Evolutionary conservation across 1,140 invertebrate genomes (phyloP), one percentile per base, ranked within the genome.

Genomic region (Cataglyphis hispanica): DNA sequence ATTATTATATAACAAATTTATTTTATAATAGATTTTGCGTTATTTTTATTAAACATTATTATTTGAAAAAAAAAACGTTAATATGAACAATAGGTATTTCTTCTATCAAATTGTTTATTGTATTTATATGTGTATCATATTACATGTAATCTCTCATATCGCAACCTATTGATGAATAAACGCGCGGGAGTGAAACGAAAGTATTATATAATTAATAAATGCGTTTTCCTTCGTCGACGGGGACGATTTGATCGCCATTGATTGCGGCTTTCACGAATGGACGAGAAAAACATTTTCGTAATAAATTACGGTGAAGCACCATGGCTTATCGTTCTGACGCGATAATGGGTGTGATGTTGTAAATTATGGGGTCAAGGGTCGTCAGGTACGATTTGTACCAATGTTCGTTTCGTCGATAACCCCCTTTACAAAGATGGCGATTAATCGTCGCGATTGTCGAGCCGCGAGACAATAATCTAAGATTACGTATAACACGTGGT

Each of bases 351-450:
- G 34, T 83, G 58, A 61, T 31, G 74, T 63, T 56, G 66, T 88
- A 88, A 88, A 74, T 88, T 89, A 89, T 77, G 53, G 25, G 56
- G 74, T 63, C 34, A 72, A 81, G 56, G 74, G 67, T 81, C 74
- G 2, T 22, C 46, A 64, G 31, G 43, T 58, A 86, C 90, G 87
- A 91, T 91, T 91, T 89, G 85, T 87, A 87, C 43, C 61, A 37
- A 67, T 87, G 86, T 85, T 87, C 83, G 84, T 85, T 60, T 91
- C 83, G 75, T 86, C 86, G 87, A 88, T 87, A 88, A 85, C 77
- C 87, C 25, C 61, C 13, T 72, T 74, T 58, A 66, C 50, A 72
- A 19, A 70, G 80, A 84, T 53, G 86, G 34, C 87, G 87, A 70
- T 88, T 58, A 88, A 89, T 88, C 67, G 87, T 70, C 16, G 34